Base-by-base conservation (phyloP, 2,888 invertebrate species). In the Strigamia maritima region DNA sequence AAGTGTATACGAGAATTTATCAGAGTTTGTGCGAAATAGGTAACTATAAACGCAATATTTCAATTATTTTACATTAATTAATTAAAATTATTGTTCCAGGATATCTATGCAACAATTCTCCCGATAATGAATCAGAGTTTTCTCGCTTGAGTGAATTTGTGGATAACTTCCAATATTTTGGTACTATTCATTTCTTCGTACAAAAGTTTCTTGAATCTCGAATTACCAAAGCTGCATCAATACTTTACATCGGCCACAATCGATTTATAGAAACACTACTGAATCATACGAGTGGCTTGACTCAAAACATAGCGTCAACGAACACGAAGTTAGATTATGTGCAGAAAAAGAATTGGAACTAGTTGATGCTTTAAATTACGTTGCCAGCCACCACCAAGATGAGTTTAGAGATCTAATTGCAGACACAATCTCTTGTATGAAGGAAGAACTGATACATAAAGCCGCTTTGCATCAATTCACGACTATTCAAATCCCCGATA, bases 271-370 rank as follows among this genome's bases (percentile, higher is more conserved):
- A 92, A 83, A 92, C 91, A 85, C 93, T 94, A 84, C 93, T 95
- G 80, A 87, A 94, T 80, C 91, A 91, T 77, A 94, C 94, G 0
- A 95, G 94, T 87, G 94, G 94, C 86, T 92, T 95, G 92, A 94
- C 94, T 78, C 88, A 94, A 2, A 94, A 94, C 86, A 90, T 94
- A 84, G 91, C 94, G 84, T 92, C 94, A n/a, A 94, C 94, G 0
- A 95, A 95, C 0, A 90, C 90, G 85, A 90, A 93, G 84, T 90
- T 95, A 82, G 90, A 91, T 80, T 95, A 94, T 85, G 94, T 93
- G 2, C 90, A 92, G 79, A 89, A 90, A 91, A 93, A 82, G 95
- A 95, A 84, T 89, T 90, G n/a, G 92, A 93, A 83, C 86, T 95
- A n/a, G 94, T 91, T 83, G 89, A 90, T 84, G 91, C 90, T 80